Percentiles rank a stretch among this genome's conserved stretches.
phyloP scores from a whole-genome alignment of 2,113 vertebrate genomes.

The Todiramphus chloris region DNA sequence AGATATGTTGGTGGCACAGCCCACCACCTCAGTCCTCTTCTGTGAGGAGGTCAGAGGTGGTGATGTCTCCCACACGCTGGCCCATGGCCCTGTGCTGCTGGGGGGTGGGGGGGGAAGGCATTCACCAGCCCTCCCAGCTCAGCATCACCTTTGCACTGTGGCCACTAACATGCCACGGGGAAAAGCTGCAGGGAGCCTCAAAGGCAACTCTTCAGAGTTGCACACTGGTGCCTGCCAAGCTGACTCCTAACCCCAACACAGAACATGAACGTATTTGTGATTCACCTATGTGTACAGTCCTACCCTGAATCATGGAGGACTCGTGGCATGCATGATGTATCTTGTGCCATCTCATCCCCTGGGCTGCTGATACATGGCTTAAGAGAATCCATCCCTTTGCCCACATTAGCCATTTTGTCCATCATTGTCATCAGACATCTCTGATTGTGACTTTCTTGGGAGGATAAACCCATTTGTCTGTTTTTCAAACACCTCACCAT shows the following conservation, averaged over 20 bases:
- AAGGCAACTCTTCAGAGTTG: not conserved
- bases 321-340: accelerated
- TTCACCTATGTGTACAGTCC: not conserved
- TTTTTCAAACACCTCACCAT: not conserved
- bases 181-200: not conserved
- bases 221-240: not conserved
- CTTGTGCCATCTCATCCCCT: not conserved
- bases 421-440: not conserved
- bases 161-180: accelerated
- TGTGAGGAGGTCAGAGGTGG: not conserved
- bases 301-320: not conserved
- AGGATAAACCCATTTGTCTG: not conserved
- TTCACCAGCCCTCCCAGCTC: not conserved
- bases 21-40: not conserved
- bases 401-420: not conserved
- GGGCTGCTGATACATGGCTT: not conserved
- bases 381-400: not conserved
- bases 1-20: not conserved
- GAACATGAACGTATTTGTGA: not conserved
- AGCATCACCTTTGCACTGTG: not conserved
- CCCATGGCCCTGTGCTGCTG: not conserved
- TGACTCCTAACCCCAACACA: accelerated
- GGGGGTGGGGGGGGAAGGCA: accelerated
- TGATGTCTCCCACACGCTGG: not conserved
- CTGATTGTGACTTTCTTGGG: not conserved